Conservation (phyloP, 2,113 vertebrate species). For the Arenaria interpres region DNA sequence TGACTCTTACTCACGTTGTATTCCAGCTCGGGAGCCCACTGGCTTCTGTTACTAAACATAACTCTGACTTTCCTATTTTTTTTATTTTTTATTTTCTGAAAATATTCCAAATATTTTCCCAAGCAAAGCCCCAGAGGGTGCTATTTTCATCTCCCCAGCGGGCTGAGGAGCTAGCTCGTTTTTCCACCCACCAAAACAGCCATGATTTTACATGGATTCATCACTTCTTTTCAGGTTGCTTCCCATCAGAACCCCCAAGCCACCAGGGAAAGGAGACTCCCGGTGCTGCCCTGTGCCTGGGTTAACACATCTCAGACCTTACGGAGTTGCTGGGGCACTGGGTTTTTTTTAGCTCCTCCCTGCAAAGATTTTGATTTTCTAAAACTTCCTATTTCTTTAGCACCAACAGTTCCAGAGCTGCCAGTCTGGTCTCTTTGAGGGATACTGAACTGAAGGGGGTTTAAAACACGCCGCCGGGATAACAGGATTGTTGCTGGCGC, state of each 20-base stretch:
- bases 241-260: background rate
- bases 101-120: slow-evolving; percentile 51
- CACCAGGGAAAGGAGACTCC: background rate
- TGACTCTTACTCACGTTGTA: background rate
- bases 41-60: background rate
- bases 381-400: background rate
- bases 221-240: background rate
- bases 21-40: background rate
- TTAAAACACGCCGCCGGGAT: background rate
- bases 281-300: background rate
- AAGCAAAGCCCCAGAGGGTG: slow-evolving; percentile 10
- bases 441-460: background rate
- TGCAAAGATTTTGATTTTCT: background rate
- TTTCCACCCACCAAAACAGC: background rate
- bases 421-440: background rate
- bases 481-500: background rate
- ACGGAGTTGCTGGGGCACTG: background rate
- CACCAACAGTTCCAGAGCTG: background rate
- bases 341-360: background rate
- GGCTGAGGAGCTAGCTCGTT: background rate
- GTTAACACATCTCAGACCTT: background rate
- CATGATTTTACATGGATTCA: background rate
- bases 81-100: background rate
- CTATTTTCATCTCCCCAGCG: slow-evolving; percentile 22
- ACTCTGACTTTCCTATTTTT: background rate